These are phyloP conservation scores for Pholis gunnellus DNA, from an alignment of 2,113 vertebrate genomes.

Conservation along the genomic window DNA sequence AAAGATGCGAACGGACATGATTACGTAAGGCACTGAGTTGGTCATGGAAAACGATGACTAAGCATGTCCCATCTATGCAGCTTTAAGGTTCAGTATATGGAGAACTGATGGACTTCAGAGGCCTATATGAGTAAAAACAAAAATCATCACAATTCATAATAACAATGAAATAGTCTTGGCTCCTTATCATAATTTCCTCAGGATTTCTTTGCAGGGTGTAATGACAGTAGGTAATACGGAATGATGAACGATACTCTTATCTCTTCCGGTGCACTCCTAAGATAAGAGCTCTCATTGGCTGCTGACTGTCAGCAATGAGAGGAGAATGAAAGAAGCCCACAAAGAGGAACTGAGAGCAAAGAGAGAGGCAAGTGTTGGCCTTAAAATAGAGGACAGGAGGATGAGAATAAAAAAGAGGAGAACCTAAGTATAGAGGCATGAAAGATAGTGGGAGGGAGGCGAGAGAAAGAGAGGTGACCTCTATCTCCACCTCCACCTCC, in stretches of 20 bases:
- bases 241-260: slow-evolving; percentile 63
- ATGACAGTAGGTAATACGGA: slow-evolving; percentile 40
- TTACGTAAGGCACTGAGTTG: slow-evolving; percentile 25
- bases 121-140: not conserved
- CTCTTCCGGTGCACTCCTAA: slow-evolving; percentile 52
- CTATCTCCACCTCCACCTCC: slow-evolving; percentile 65
- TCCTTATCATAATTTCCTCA: slow-evolving; percentile 48
- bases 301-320: slow-evolving; percentile 23
- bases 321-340: slow-evolving; percentile 34
- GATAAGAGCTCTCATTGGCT: slow-evolving; percentile 66
- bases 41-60: slow-evolving; percentile 26
- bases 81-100: slow-evolving; percentile 7
- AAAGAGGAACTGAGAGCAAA: slow-evolving; percentile 25
- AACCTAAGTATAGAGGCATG: slow-evolving; percentile 68
- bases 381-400: slow-evolving; percentile 57
- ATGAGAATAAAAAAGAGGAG: slow-evolving; percentile 46
- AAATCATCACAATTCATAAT: slow-evolving; percentile 15
- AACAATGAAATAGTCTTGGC: slow-evolving; percentile 10
- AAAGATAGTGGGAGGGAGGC: slow-evolving; percentile 58
- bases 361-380: slow-evolving; percentile 9
- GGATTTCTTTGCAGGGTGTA: slow-evolving; percentile 45
- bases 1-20: slow-evolving; percentile 34
- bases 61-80: slow-evolving; percentile 17
- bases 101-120: slow-evolving; percentile 18
- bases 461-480: slow-evolving; percentile 67